Base-by-base conservation (phyloP, 2,113 vertebrate genomes). In the Benitochromis conjunctus region DNA sequence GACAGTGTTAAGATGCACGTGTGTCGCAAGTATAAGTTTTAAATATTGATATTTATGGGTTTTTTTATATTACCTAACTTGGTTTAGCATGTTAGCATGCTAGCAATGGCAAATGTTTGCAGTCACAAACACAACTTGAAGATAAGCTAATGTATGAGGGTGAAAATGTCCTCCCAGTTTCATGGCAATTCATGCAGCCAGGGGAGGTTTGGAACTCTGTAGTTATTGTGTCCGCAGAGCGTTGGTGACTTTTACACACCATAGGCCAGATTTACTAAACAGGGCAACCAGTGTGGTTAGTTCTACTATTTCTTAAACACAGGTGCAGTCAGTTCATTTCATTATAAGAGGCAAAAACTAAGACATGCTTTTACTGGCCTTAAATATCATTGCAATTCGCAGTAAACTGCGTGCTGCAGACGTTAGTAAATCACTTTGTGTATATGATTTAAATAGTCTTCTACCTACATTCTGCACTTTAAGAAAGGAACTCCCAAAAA, bases 361-460 rank as follows among this genome's bases (percentile, higher is more conserved):
- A 41, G 38, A 12, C 11, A 66, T 66, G 62, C 62, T 41, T 66
- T 66, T 41, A 21, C 21, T 66, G 62, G 36, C 19, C 21, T 21
- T 66, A 41, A 41, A 66, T 66, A 66, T 36, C 11, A 13, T 38
- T 66, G 36, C 36, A 41, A 41, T 41, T 66, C 41, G 19, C 62
- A 21, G 11, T 1, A 66, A 66, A 9, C 62, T 41, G 34, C 1
- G 2, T 0, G 0, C 41, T 66, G 34, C 0, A 12, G 19, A 21
- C 13, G 34, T 66, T 66, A 13, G 34, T 21, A 1, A 66, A 66
- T 66, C 62, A 19, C 21, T 41, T 66, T 66, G 62, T 0, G 4
- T 66, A 13, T 21, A 8, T 66, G 19, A 41, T 66, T 66, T 2
- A 66, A 66, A 66, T 41, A 66, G 21, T 41, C 3, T 41, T 36